Evolutionary conservation across 2,113 vertebrate species (phyloP).

Genomic region (Microcebus griseorufus): DNA sequence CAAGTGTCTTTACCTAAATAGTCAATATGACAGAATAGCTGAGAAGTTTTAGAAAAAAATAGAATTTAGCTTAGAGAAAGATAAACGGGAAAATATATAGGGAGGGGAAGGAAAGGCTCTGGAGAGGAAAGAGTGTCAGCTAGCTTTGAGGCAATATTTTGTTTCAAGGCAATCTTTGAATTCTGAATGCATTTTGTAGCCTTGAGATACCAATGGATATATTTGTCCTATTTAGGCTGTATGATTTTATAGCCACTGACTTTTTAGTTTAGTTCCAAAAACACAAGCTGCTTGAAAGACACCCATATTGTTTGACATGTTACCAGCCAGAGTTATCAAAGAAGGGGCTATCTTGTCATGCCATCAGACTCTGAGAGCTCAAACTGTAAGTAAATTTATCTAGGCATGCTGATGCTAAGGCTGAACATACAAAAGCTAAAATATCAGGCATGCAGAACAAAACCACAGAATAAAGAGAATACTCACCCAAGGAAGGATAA

Average conservation of each 20-base stretch:
- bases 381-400: background rate
- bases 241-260: background rate
- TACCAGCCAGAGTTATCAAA: background rate
- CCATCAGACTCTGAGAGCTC: background rate
- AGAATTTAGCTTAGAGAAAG: background rate
- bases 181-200: background rate
- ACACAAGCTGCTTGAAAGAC: background rate
- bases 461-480: background rate
- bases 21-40: background rate
- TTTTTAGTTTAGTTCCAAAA: background rate
- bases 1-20: background rate
- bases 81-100: background rate
- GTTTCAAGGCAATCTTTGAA: background rate
- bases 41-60: background rate
- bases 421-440: background rate
- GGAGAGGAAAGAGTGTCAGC: background rate
- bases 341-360: background rate
- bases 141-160: background rate
- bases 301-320: background rate
- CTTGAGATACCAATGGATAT: background rate
- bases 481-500: background rate
- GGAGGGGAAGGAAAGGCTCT: background rate
- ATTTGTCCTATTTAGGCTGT: background rate
- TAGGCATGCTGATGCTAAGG: background rate
- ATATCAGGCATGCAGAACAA: background rate